Percentiles rank a stretch among this genome's conserved stretches.
Conservation (phyloP, 2,888 invertebrate species). For the Coenonympha arcania region DNA sequence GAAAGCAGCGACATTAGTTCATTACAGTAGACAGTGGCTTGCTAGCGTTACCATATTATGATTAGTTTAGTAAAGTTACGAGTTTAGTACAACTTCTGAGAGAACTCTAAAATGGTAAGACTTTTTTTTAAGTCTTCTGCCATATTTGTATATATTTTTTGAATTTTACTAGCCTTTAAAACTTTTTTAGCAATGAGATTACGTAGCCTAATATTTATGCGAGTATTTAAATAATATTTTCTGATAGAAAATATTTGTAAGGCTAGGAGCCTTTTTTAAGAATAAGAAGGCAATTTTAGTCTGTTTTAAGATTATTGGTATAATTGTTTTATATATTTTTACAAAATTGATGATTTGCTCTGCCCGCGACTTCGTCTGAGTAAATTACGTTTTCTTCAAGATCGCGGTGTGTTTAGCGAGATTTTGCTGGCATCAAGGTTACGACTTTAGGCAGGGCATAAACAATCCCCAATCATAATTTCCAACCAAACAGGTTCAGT, state of each 20-base stretch:
- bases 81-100: background rate
- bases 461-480: too few relatives aligned
- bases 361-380: too few relatives aligned
- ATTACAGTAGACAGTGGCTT: conserved; percentile 10
- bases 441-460: too few relatives aligned
- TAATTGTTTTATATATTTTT: too few relatives aligned
- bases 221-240: too few relatives aligned
- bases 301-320: background rate
- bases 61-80: background rate
- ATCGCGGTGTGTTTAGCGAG: too few relatives aligned
- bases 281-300: background rate
- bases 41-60: conserved; percentile 1
- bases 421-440: too few relatives aligned
- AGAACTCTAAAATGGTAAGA: conserved; percentile 8
- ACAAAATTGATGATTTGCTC: too few relatives aligned
- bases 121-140: background rate
- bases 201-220: too few relatives aligned
- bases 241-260: background rate
- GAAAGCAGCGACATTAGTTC: conserved; percentile 5
- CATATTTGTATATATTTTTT: conserved; percentile 1
- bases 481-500: too few relatives aligned
- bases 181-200: too few relatives aligned
- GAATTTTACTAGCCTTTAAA: background rate
- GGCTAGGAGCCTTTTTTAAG: background rate
- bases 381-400: too few relatives aligned